These are phyloP conservation scores for Siniperca undulata DNA, from an alignment of 2,797 vertebrate genomes.

Conservation along the genomic window DNA sequence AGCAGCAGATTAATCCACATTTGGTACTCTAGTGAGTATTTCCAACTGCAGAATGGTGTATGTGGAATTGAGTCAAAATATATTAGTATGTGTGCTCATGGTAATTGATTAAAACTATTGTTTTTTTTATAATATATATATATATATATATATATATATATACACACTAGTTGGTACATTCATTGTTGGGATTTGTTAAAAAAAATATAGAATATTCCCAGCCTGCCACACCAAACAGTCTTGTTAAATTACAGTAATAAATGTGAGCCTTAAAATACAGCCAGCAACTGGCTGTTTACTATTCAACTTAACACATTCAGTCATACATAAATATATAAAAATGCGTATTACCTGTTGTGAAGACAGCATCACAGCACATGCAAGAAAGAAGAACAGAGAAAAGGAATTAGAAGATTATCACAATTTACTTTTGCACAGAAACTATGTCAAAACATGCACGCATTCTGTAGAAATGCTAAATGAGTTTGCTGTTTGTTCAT, in stretches of 20 bases:
- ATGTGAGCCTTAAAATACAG: neutral
- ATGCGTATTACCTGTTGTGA: slow-evolving; percentile 55
- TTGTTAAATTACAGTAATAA: neutral
- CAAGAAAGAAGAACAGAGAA: slow-evolving; percentile 32
- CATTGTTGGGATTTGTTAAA: neutral
- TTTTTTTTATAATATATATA: no score
- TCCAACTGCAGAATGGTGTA: no score
- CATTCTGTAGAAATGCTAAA: neutral
- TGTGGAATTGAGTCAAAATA: neutral
- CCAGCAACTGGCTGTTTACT: neutral
- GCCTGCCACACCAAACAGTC: neutral
- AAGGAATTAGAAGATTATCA: slow-evolving; percentile 9
- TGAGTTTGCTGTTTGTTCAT: neutral
- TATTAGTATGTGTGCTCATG: neutral
- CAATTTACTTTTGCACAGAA: neutral
- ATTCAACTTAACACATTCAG: neutral
- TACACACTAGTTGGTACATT: no score
- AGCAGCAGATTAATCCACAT: neutral
- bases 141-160: no score
- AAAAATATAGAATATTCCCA: neutral
- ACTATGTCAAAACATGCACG: neutral
- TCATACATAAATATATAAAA: neutral
- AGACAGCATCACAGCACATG: slow-evolving; percentile 30
- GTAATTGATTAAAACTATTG: neutral
- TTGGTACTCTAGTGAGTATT: neutral